These are phyloP conservation scores for Trimorus sp. DNA, from an alignment of 2,888 invertebrate genomes.

Conservation along the genomic window DNA sequence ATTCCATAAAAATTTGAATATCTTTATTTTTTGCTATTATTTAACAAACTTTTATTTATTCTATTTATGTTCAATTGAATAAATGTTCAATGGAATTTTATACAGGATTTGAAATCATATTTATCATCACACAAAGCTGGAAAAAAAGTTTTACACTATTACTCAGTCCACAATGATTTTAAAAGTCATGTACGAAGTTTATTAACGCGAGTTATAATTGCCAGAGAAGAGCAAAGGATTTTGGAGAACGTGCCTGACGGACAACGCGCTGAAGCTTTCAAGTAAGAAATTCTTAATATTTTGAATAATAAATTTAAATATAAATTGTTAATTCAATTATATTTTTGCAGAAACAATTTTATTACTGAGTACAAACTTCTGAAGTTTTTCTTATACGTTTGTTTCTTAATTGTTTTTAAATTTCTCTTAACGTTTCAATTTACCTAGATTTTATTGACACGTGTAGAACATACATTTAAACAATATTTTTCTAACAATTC, in stretches of 20 bases:
- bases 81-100: background rate
- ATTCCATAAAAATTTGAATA: no score
- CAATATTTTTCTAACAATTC: no score
- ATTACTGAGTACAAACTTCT: no score
- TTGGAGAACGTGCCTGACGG: slow-evolving; percentile 8
- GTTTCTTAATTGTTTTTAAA: no score
- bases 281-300: slow-evolving; percentile 1
- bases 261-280: slow-evolving; percentile 1
- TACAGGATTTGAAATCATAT: slow-evolving; percentile 8
- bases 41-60: no score
- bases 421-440: no score
- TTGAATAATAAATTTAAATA: slow-evolving; percentile 8
- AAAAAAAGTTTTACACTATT: slow-evolving; percentile 9
- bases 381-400: no score
- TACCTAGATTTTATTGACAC: no score
- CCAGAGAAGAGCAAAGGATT: slow-evolving; percentile 11
- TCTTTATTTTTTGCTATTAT: no score
- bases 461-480: no score
- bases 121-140: slow-evolving; percentile 6
- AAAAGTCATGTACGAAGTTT: slow-evolving; percentile 1
- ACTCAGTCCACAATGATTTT: background rate
- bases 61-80: no score
- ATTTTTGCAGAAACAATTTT: no score
- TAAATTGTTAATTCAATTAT: background rate
- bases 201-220: slow-evolving; percentile 9